phyloP scores from a whole-genome alignment of 2,888 invertebrate genomes.

The Xanthorhoe designata region DNA sequence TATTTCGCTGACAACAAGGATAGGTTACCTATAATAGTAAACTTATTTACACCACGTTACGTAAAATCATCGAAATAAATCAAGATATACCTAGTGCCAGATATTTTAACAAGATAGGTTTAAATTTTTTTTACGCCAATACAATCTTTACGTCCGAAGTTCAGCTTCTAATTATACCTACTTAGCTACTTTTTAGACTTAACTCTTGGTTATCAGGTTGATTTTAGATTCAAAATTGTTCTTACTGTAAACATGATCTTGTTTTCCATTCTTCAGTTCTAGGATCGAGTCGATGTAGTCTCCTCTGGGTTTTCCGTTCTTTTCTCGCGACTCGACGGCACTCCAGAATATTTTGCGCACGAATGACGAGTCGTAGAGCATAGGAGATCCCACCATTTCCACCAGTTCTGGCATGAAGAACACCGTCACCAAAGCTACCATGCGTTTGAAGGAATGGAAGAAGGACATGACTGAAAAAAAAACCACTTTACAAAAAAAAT shows the following conservation, averaged over 20 bases:
- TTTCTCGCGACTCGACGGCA: constrained; percentile 43
- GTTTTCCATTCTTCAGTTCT: constrained; percentile 45
- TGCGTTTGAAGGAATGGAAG: constrained; percentile 48
- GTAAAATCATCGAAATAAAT: no score
- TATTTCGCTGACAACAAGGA: no score
- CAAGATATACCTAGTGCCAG: no score
- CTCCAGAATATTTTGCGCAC: constrained; percentile 46
- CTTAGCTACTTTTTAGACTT: no score
- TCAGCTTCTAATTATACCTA: no score
- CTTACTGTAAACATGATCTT: constrained; percentile 48
- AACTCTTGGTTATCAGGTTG: no score
- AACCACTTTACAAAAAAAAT: not conserved
- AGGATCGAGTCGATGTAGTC: constrained; percentile 49
- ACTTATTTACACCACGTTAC: no score
- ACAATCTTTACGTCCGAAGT: not conserved
- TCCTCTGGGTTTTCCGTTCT: constrained; percentile 42
- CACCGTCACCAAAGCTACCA: constrained; percentile 47
- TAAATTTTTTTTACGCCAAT: not conserved
- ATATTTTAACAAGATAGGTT: no score
- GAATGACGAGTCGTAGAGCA: constrained; percentile 44
- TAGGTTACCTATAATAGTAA: no score
- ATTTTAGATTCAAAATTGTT: not conserved
- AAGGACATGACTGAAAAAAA: constrained; percentile 43
- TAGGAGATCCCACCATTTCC: constrained; percentile 38
- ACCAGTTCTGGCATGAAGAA: constrained; percentile 50